Conservation (phyloP, 2,797 vertebrate species). For the Nannoperca australis region DNA sequence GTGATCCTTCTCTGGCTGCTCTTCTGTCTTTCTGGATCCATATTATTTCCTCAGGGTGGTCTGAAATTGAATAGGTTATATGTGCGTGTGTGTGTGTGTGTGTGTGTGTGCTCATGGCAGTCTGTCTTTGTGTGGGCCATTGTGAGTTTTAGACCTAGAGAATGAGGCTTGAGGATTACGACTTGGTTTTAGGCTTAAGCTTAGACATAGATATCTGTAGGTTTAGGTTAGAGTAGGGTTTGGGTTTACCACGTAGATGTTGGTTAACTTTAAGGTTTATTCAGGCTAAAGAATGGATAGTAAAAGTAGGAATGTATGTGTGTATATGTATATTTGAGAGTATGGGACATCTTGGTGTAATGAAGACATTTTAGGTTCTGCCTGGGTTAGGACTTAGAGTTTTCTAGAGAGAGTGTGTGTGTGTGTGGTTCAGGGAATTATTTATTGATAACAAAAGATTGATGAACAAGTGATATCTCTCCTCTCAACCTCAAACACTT, state of each 20-base stretch:
- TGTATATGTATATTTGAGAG: not conserved
- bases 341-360: too few species aligned
- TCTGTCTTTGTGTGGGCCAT: not conserved
- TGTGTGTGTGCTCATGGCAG: not conserved
- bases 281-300: not conserved
- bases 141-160: not conserved
- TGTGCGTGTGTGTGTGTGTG: not conserved
- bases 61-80: constrained; percentile 4
- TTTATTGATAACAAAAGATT: too few species aligned
- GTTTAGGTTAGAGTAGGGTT: not conserved
- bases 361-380: not conserved
- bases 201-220: not conserved
- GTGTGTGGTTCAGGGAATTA: too few species aligned
- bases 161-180: not conserved
- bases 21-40: not conserved
- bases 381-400: not conserved
- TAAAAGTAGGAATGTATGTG: not conserved
- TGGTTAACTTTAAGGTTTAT: not conserved
- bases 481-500: not conserved
- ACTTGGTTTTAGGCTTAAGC: not conserved
- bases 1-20: not conserved
- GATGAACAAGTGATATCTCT: not conserved
- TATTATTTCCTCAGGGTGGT: constrained; percentile 23
- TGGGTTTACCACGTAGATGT: not conserved
- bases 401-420: too few species aligned